Base-by-base conservation (phyloP, 2,888 invertebrate genomes). In the Caenorhabditis becei region DNA sequence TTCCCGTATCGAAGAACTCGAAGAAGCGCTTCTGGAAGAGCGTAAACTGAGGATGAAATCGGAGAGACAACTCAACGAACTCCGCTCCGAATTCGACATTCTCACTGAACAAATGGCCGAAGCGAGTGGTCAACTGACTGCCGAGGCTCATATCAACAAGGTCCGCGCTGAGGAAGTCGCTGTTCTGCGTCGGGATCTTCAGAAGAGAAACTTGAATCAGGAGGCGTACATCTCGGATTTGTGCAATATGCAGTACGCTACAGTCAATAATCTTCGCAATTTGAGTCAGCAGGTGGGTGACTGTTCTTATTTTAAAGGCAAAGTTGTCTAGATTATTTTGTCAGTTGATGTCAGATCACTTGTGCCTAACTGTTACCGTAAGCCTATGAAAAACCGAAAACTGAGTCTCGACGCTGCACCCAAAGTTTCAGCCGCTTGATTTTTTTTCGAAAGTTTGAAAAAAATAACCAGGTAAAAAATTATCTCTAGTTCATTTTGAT, bases 11-110 rank as follows among this genome's bases (percentile, higher is more conserved):
- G 98, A 99, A 92, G 98, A 99, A 93, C 94, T 99, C 92, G 98
- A 99, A 93, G 98, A 99, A 92, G 99, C 99, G 93, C 95, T 99
- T 90, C 98, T 99, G 93, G 96, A 97, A 89, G 98, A 99, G 95
- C 74, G 82, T n/a, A 87, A 98, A 93, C 96, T 80, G 65, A 53
- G 86, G 56, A 75, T 81, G 56, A 87, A 86, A 70, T 77, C 84
- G 7, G 88, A 89, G 47, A 41, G 84, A 44, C 84, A 83, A 37
- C 95, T 97, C 91, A 95, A 96, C 91, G 98, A 98, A 92, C 94
- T 98, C 91, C 96, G 97, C 86, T 95, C 97, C 88, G 98, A 99
- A 93, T 94, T 99, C 86, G 97, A 98, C 91, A 97, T 97, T 93
- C 94, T 97, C 91, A 96, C 96, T 90, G 97, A 97, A 93, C 95